Evolutionary conservation across 2,797 vertebrate species (phyloP).

Genomic region (Macropodus opercularis): DNA sequence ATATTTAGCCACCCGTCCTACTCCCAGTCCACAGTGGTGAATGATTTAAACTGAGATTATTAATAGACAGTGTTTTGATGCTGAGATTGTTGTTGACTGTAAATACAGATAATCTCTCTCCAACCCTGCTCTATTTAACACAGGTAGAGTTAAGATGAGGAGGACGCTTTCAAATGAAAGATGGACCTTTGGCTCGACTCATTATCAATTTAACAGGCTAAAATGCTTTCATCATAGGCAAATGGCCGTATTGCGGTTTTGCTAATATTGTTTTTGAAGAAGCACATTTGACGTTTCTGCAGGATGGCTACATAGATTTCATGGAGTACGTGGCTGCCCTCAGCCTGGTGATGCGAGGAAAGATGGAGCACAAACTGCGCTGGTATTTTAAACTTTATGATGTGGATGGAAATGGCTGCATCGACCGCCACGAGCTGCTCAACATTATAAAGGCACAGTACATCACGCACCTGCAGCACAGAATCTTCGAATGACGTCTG

Average conservation of each 20-base stretch:
- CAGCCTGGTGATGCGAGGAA: slow-evolving; percentile 91
- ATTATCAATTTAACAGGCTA: slow-evolving; percentile 5
- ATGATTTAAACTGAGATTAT: slow-evolving; percentile 76
- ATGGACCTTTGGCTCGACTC: background rate
- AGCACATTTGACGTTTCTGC: slow-evolving; percentile 17
- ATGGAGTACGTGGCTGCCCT: slow-evolving; percentile 94
- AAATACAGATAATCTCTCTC: slow-evolving; percentile 48
- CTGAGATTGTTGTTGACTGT: slow-evolving; percentile 39
- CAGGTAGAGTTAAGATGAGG: slow-evolving; percentile 1
- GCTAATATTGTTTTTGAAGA: background rate
- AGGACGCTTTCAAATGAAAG: background rate
- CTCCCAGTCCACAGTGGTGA: slow-evolving; percentile 48
- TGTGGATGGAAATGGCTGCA: slow-evolving; percentile 92
- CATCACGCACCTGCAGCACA: background rate
- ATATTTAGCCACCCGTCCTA: slow-evolving; percentile 55
- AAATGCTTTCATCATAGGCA: background rate
- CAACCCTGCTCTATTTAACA: slow-evolving; percentile 9
- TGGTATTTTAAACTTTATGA: slow-evolving; percentile 97
- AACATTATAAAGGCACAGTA: slow-evolving; percentile 89
- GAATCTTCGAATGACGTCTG: background rate
- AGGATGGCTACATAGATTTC: slow-evolving; percentile 95
- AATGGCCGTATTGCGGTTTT: background rate
- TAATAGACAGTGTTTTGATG: slow-evolving; percentile 56
- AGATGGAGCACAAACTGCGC: slow-evolving; percentile 94
- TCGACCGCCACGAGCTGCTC: slow-evolving; percentile 90